Evolutionary conservation across 1,140 invertebrate species (phyloP).

Genomic region (Sinella curviseta): DNA sequence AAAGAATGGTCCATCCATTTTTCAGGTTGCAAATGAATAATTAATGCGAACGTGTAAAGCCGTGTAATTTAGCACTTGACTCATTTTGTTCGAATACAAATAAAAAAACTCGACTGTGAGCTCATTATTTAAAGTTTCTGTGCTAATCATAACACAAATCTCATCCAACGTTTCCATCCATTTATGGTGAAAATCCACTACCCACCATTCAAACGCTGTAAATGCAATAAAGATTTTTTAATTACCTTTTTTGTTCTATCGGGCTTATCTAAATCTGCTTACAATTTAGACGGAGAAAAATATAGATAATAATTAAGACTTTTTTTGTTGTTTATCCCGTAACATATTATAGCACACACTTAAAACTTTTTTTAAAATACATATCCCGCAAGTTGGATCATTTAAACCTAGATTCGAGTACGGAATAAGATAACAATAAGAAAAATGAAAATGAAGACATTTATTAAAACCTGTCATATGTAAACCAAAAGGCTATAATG

Average conservation of each 20-base stretch:
- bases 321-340: neutral
- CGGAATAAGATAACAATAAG: neutral
- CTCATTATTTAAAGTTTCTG: too few relatives aligned
- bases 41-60: too few relatives aligned
- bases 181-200: neutral
- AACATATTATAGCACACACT: neutral
- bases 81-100: too few relatives aligned
- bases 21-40: too few relatives aligned
- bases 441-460: constrained; percentile 13
- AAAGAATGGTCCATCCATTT: too few relatives aligned
- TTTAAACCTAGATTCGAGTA: neutral
- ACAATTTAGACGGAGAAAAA: neutral
- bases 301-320: too few relatives aligned
- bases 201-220: neutral
- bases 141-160: too few relatives aligned
- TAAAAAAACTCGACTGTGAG: too few relatives aligned
- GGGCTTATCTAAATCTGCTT: neutral
- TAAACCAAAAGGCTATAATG: neutral
- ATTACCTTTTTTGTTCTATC: neutral
- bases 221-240: neutral
- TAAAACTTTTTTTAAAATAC: neutral
- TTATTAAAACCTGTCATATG: constrained; percentile 12
- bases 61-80: too few relatives aligned
- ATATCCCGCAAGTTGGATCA: too few relatives aligned
- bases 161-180: too few relatives aligned